Base-by-base conservation (phyloP, 2,888 invertebrate genomes). In the Leptura quadrifasciata region DNA sequence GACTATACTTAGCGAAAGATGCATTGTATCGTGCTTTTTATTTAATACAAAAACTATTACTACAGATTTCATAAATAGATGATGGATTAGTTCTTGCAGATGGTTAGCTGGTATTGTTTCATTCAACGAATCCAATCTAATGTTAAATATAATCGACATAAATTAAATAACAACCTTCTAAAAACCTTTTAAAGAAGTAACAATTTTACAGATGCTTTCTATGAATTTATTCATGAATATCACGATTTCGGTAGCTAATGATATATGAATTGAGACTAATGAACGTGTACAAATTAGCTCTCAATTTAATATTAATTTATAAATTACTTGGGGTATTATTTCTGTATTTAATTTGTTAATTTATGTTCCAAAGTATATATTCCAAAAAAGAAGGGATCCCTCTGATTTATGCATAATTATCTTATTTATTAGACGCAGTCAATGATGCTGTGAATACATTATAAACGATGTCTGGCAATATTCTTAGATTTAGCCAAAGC, bases 51-150 rank as follows among this genome's bases (percentile, higher is more conserved):
- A 87, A 88, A 87, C 86, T 85, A 84, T 83, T 83, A 80, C 79
- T 78, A 79, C 77, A 85, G 85, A 87, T 87, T 88, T 86, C 85
- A 85, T 86, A 87, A 87, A 86, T 86, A 83, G 87, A 87, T 87
- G 88, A 88, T 88, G 86, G 87, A 88, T 88, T 82, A 84, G 75
- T 81, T 78, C 52, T 75, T 77, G 80, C 78, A 80, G 80, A 75
- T 79, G 79, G 74, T 79, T 79, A 69, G 76, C 75, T 76, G 76
- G 69, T 78, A 82, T 83, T 83, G 83, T 83, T 79, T 80, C 72
- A 72, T 81, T 76, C 75, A 76, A 75, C 75, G 71, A 69, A 73
- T 70, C 71, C 71, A 71, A 71, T 71, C 71, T 52, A 71, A 58
- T 61, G 71, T 52, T 61, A 61, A 61, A 71, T 71, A 47, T 61